Percentiles rank a stretch among this genome's conserved stretches.
phyloP scores from a whole-genome alignment of 2,113 vertebrate species.

The Clarias batrachus region DNA sequence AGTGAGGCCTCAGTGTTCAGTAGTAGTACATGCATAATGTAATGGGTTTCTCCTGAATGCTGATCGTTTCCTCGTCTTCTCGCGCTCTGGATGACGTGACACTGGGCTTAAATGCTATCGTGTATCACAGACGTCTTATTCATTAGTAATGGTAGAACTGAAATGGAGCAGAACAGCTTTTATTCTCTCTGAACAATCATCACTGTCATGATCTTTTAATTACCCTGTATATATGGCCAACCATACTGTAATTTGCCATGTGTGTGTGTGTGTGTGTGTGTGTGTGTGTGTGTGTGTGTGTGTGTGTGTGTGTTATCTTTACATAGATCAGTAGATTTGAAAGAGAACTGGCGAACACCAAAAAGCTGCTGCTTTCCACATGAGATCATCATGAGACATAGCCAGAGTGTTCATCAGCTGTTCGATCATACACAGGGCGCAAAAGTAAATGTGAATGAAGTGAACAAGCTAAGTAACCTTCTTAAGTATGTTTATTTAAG shows the following conservation, averaged over 20 bases:
- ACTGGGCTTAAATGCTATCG: slow-evolving; percentile 46
- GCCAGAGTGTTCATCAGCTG: slow-evolving; percentile 59
- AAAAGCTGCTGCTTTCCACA: slow-evolving; percentile 45
- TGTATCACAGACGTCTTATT: slow-evolving; percentile 56
- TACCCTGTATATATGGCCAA: not conserved
- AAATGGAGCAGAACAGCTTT: slow-evolving; percentile 2
- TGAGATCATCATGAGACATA: slow-evolving; percentile 58
- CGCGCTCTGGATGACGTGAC: slow-evolving; percentile 55
- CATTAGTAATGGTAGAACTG: slow-evolving; percentile 31
- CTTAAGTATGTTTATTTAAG: not conserved
- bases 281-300: no score
- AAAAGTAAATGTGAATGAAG: slow-evolving; percentile 52
- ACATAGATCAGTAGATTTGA: not conserved
- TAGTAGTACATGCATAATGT: slow-evolving; percentile 36
- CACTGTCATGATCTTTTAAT: not conserved
- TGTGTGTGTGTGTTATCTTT: not conserved
- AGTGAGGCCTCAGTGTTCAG: not conserved
- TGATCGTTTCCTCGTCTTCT: slow-evolving; percentile 52
- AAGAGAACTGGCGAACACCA: slow-evolving; percentile 52
- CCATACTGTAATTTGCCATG: not conserved
- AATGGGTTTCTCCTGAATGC: slow-evolving; percentile 2
- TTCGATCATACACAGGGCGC: slow-evolving; percentile 57
- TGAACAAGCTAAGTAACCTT: not conserved
- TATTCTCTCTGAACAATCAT: not conserved
- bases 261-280: no score